Conservation (phyloP, 1,140 invertebrate species). For the Drosophila novamexicana region DNA sequence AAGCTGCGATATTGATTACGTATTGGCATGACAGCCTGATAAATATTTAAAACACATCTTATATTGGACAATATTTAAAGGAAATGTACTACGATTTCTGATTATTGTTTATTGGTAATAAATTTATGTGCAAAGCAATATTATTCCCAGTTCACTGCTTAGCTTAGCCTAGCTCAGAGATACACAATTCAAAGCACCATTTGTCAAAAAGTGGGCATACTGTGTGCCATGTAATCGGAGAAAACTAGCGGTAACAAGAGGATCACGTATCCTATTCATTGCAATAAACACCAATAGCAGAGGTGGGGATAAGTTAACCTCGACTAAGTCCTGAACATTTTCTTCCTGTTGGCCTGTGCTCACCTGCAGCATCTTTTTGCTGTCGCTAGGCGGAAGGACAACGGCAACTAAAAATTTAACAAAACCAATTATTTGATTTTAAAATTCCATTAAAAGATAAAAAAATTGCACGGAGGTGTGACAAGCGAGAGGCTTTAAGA, state of each 20-base stretch:
- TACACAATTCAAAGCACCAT: constrained; percentile 4
- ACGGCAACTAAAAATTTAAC: constrained; percentile 55
- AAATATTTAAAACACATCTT: not conserved
- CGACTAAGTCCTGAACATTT: constrained; percentile 10
- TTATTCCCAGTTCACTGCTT: too few species aligned
- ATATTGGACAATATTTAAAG: not conserved
- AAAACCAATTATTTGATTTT: constrained; percentile 73
- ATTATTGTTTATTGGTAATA: not conserved
- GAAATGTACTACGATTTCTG: not conserved
- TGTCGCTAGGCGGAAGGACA: constrained; percentile 16
- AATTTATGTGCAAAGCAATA: not conserved
- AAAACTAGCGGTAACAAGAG: constrained; percentile 20
- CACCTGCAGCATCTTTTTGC: constrained; percentile 37
- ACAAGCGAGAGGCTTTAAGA: not conserved
- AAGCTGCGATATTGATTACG: too few species aligned
- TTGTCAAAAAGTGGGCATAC: constrained; percentile 10
- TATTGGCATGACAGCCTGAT: not conserved
- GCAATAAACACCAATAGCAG: constrained; percentile 53
- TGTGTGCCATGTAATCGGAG: constrained; percentile 2
- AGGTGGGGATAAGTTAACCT: constrained; percentile 25
- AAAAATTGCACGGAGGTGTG: constrained; percentile 24
- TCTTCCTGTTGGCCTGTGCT: constrained; percentile 17
- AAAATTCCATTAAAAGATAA: constrained; percentile 74
- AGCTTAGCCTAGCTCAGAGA: not conserved
- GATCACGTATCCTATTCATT: constrained; percentile 48